A percentile compares a stretch with the other conserved stretches of the same genome.
Evolutionary conservation across 23 tunicate species (phyloP).

Genomic region (Ciona savignyi): DNA sequence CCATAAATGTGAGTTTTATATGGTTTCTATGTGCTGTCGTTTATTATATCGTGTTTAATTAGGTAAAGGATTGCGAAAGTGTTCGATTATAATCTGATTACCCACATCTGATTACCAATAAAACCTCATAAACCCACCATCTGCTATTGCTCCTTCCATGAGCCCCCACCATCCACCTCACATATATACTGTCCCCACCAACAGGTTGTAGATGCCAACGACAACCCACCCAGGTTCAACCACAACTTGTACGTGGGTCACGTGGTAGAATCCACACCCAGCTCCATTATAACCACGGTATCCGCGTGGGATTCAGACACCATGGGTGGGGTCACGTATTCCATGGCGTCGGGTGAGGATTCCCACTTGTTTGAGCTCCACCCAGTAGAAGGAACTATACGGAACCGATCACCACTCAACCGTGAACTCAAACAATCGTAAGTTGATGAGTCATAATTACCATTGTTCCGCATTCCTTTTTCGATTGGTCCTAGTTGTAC

Average conservation of each 20-base stretch:
- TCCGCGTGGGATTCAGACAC: slow-evolving; percentile 35
- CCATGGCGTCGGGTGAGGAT: slow-evolving; percentile 15
- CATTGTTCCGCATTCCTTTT: too few species aligned
- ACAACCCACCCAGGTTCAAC: slow-evolving; percentile 47
- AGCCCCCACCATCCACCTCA: too few species aligned
- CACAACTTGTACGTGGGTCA: slow-evolving; percentile 20
- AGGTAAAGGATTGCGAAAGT: too few species aligned
- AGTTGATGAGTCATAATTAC: too few species aligned
- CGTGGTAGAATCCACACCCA: slow-evolving; percentile 36
- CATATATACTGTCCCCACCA: background rate
- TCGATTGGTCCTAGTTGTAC: too few species aligned
- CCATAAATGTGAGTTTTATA: too few species aligned
- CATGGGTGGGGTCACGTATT: background rate
- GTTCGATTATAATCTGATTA: too few species aligned
- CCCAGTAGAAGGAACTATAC: slow-evolving; percentile 18
- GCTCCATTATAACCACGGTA: slow-evolving; percentile 12
- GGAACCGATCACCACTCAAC: slow-evolving; percentile 27
- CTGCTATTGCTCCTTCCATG: background rate
- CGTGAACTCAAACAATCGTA: slow-evolving; percentile 69
- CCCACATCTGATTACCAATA: too few species aligned
- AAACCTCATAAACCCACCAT: background rate
- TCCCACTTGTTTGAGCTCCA: slow-evolving; percentile 38
- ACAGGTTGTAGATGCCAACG: slow-evolving; percentile 52
- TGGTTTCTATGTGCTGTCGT: too few species aligned
- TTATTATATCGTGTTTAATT: too few species aligned